These are phyloP conservation scores for Peromyscus leucopus DNA, from an alignment of 2,113 vertebrate genomes.

Conservation along the genomic window DNA sequence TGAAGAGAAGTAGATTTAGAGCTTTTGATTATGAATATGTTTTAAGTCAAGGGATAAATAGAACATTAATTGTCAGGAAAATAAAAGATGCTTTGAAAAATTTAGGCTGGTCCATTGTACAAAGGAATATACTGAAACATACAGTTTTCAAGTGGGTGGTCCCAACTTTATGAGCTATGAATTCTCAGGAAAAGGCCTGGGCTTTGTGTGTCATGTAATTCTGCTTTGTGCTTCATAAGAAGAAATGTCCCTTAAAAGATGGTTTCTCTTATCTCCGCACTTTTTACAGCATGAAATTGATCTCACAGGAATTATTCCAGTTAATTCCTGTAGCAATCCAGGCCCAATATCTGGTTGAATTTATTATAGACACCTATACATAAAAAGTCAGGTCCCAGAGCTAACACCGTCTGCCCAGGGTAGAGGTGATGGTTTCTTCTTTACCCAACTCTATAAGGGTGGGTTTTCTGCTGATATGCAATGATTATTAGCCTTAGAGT, in stretches of 20 bases:
- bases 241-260: not conserved
- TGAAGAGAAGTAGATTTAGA: slow-evolving; percentile 14
- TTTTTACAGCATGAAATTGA: not conserved
- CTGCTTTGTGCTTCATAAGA: not conserved
- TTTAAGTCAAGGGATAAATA: slow-evolving; percentile 18
- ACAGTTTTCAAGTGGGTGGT: not conserved
- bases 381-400: not conserved
- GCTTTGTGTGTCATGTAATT: not conserved
- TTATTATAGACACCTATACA: not conserved
- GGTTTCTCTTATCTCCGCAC: not conserved
- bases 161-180: not conserved
- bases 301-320: not conserved
- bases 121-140: not conserved
- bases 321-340: not conserved
- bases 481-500: slow-evolving; percentile 31
- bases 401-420: not conserved
- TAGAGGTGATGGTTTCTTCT: not conserved
- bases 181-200: not conserved
- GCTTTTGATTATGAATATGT: slow-evolving; percentile 32
- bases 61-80: slow-evolving; percentile 47
- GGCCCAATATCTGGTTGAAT: not conserved
- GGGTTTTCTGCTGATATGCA: not conserved
- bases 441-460: not conserved
- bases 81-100: slow-evolving; percentile 44
- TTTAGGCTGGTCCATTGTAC: not conserved